Evolutionary conservation across 2,888 invertebrate genomes (phyloP).

Genomic region (Nomada ferruginata): DNA sequence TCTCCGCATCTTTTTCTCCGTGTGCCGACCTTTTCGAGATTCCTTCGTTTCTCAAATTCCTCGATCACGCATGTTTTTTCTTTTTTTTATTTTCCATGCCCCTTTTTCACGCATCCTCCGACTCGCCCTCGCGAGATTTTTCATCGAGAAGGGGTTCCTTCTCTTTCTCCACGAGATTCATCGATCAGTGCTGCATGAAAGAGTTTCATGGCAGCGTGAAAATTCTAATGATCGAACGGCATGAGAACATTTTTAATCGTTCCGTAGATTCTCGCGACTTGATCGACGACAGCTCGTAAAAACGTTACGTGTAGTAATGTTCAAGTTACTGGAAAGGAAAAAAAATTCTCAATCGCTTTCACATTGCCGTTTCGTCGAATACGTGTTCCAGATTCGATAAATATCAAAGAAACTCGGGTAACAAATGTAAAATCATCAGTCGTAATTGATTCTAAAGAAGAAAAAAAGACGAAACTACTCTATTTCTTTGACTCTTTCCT

Average conservation of each 20-base stretch:
- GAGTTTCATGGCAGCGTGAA: conserved; percentile 81
- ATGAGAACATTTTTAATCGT: conserved; percentile 82
- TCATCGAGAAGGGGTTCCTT: conserved; percentile 71
- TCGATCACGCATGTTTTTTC: conserved; percentile 34
- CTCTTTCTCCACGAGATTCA: conserved; percentile 72
- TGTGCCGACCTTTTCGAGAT: conserved; percentile 36
- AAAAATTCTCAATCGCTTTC: too few relatives aligned
- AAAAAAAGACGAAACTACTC: too few relatives aligned
- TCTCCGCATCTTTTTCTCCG: conserved; percentile 36
- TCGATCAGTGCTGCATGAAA: conserved; percentile 81
- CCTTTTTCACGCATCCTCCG: conserved; percentile 26
- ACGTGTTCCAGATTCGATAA: background rate
- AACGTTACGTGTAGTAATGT: background rate
- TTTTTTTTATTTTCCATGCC: conserved; percentile 11
- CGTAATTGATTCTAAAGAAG: background rate
- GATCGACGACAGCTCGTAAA: conserved; percentile 39
- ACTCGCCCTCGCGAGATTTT: conserved; percentile 68
- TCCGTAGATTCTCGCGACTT: conserved; percentile 27
- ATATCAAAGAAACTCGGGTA: background rate
- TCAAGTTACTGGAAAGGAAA: background rate
- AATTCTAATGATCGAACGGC: conserved; percentile 82
- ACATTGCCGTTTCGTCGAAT: too few relatives aligned
- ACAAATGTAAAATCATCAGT: background rate
- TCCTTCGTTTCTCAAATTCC: conserved; percentile 63
- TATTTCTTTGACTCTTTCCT: too few relatives aligned